These are phyloP conservation scores for Galeopsomyia nigrocyanea DNA, from an alignment of 2,888 invertebrate species.

Conservation along the genomic window DNA sequence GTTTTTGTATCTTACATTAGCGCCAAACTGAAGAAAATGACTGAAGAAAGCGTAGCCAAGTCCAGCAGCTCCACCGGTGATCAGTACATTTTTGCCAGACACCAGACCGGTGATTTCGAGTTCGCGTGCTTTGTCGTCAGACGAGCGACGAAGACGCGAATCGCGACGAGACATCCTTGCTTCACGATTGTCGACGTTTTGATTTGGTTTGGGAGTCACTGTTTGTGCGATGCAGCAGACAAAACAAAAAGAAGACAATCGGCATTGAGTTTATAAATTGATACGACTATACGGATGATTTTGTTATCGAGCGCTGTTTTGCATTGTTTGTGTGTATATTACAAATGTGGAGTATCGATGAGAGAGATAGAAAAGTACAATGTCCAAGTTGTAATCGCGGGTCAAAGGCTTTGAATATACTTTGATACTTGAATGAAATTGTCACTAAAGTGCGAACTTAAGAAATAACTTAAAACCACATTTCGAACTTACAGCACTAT, in stretches of 20 bases:
- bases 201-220: constrained; percentile 19
- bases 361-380: too few relatives aligned
- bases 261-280: too few relatives aligned
- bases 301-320: too few relatives aligned
- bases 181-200: background rate
- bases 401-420: too few relatives aligned
- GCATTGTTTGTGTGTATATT: too few relatives aligned
- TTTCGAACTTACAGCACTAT: too few relatives aligned
- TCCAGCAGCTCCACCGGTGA: constrained; percentile 63
- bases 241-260: background rate
- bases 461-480: too few relatives aligned
- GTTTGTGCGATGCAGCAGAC: background rate
- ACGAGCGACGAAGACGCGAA: constrained; percentile 52
- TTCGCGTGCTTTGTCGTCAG: constrained; percentile 61
- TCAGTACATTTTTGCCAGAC: constrained; percentile 61
- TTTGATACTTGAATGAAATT: too few relatives aligned
- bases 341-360: too few relatives aligned
- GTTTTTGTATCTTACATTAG: constrained; percentile 61
- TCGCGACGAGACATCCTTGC: background rate
- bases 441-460: too few relatives aligned
- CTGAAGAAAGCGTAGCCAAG: constrained; percentile 62
- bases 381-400: too few relatives aligned
- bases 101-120: constrained; percentile 61
- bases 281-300: too few relatives aligned
- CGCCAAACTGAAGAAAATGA: constrained; percentile 61